Evolutionary conservation across 2,888 invertebrate species (phyloP).

Genomic region (Hartigia nigra): DNA sequence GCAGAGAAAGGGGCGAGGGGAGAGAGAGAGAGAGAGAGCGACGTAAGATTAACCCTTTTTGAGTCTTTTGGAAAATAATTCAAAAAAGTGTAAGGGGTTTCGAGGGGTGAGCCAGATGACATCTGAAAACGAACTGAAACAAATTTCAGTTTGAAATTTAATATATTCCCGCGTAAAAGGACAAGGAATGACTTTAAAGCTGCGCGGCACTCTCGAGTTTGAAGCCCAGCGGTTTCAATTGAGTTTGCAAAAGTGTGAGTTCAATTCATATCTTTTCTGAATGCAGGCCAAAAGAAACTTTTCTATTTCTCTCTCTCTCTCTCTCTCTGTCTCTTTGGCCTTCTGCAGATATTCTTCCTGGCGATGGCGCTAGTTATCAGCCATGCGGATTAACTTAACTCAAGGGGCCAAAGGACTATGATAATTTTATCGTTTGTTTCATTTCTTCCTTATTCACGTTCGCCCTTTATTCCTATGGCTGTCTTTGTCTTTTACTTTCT

Average conservation of each 20-base stretch:
- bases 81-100: not conserved
- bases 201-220: slow-evolving; percentile 19
- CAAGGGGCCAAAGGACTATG: too few relatives aligned
- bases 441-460: too few relatives aligned
- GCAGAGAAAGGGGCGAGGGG: too few relatives aligned
- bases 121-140: not conserved
- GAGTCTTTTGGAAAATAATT: not conserved
- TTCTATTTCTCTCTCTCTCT: not conserved
- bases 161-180: slow-evolving; percentile 41
- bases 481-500: not conserved
- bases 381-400: too few relatives aligned
- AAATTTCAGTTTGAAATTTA: slow-evolving; percentile 35
- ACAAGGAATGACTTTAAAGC: slow-evolving; percentile 48
- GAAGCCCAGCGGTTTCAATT: slow-evolving; percentile 23
- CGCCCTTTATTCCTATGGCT: too few relatives aligned
- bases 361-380: too few relatives aligned
- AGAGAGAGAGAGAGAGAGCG: too few relatives aligned
- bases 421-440: too few relatives aligned
- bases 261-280: slow-evolving; percentile 30
- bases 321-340: not conserved
- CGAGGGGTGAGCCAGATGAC: not conserved
- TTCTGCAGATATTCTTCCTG: not conserved
- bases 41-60: too few relatives aligned
- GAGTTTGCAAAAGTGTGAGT: slow-evolving; percentile 35
- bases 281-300: slow-evolving; percentile 25